Conservation (phyloP, 1,140 invertebrate species). For the Anastatus disparis region DNA sequence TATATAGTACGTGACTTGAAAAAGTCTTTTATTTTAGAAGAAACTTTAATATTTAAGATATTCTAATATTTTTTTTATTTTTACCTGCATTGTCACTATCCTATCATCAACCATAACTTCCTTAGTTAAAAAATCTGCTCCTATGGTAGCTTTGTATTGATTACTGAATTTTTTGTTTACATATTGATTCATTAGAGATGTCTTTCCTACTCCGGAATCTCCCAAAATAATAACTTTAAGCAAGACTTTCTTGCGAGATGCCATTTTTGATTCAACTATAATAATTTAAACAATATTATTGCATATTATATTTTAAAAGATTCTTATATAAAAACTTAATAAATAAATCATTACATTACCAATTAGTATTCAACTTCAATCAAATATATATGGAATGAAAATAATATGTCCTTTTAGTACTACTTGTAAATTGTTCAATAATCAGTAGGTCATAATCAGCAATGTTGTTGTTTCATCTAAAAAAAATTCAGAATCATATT, state of each 20-base stretch:
- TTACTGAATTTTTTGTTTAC: slow-evolving; percentile 99
- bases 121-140: slow-evolving; percentile 99
- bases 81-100: slow-evolving; percentile 98
- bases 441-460: slow-evolving; percentile 7
- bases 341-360: background rate
- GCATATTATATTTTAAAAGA: background rate
- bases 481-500: background rate
- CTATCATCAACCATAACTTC: slow-evolving; percentile 98
- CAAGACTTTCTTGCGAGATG: slow-evolving; percentile 94
- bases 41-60: background rate
- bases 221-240: slow-evolving; percentile 98
- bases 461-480: slow-evolving; percentile 13
- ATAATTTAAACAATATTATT: slow-evolving; percentile 2
- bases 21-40: background rate
- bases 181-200: slow-evolving; percentile 99
- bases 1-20: background rate
- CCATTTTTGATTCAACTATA: slow-evolving; percentile 72
- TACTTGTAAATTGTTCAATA: background rate
- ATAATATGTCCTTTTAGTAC: background rate
- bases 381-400: background rate
- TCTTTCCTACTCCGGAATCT: slow-evolving; percentile 98
- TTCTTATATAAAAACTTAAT: background rate
- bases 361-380: background rate
- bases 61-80: background rate
- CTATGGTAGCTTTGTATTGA: slow-evolving; percentile 99